These are phyloP conservation scores for Chionomys nivalis DNA, from an alignment of 2,113 vertebrate species.

Conservation along the genomic window DNA sequence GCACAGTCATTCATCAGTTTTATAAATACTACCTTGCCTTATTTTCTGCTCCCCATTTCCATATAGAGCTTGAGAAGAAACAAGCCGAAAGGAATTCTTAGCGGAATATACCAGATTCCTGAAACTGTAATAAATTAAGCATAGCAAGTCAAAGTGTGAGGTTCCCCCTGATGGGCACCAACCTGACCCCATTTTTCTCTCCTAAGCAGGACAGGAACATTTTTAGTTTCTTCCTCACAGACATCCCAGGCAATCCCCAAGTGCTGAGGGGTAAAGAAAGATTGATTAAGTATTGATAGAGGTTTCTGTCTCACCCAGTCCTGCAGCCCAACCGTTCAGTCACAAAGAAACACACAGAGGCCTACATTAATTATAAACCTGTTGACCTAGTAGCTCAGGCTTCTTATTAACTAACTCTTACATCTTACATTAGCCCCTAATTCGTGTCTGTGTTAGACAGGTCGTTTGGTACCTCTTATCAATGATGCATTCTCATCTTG, in stretches of 20 bases:
- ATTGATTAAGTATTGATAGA: no score
- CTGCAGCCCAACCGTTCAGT: no score
- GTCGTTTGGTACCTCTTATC: no score
- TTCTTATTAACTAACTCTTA: no score
- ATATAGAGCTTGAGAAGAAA: neutral
- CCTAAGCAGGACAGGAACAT: neutral
- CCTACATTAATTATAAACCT: no score
- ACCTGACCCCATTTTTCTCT: neutral
- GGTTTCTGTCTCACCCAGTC: no score
- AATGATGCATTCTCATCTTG: no score
- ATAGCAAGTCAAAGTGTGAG: neutral
- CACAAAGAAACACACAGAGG: no score
- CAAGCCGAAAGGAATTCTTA: neutral
- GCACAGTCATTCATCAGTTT: fast-evolving
- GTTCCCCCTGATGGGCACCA: neutral
- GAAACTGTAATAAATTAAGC: neutral
- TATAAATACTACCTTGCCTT: neutral
- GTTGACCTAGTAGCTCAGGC: no score
- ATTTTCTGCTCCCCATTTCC: neutral
- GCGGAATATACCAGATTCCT: neutral
- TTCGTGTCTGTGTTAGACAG: no score
- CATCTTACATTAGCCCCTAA: no score
- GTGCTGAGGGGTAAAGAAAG: neutral
- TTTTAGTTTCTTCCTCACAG: neutral
- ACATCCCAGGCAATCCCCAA: neutral